Evolutionary conservation across 2,888 invertebrate species (phyloP), one percentile per base, ranked within the genome.

Genomic region (Lycaena phlaeas): DNA sequence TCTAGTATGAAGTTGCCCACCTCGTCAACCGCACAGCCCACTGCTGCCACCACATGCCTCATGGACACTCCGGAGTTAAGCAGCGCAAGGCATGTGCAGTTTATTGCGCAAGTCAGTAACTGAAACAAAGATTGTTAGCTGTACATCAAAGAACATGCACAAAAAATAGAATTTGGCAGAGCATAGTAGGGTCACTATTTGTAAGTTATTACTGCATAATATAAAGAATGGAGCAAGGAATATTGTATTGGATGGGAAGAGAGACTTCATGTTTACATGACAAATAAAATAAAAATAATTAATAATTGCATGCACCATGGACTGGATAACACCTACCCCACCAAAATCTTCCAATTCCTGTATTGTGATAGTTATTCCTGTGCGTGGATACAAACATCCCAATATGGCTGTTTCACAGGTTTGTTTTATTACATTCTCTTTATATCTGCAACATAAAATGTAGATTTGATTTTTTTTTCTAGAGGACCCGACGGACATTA

Each of bases 331-430:
- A 49, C 63, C 86, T 73, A 95, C 95, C 53, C 92, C 91, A 51
- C 94, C 93, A 64, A 84, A 87, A 70, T 95, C 90, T 63, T 96
- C 94, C 59, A 96, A 73, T 79, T 97, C 96, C 68, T 97, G 96
- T 40, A 97, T 69, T 40, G 92, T 90, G 27, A 97, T 77, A 0
- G 88, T 87, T 53, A 97, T 88, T 15, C 91, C 89, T 1, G 95
- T 90, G 36, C 95, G 87, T 3, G 97, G 96, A 78, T 95, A 92
- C 26, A 94, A 61, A 12, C 89, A 77, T 0, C 90, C 82, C 1
- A 92, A 61, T 25, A 97, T 68, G 0, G 91, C 89, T 7, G 90
- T 82, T 65, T 95, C 93, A 68, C 93, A 92, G 0, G 92, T 91
- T 61, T 92, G 92, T 52, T 86, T 86, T 40, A 97, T 87, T 4